phyloP scores from a whole-genome alignment of 2,888 invertebrate species.

The Alitta virens region DNA sequence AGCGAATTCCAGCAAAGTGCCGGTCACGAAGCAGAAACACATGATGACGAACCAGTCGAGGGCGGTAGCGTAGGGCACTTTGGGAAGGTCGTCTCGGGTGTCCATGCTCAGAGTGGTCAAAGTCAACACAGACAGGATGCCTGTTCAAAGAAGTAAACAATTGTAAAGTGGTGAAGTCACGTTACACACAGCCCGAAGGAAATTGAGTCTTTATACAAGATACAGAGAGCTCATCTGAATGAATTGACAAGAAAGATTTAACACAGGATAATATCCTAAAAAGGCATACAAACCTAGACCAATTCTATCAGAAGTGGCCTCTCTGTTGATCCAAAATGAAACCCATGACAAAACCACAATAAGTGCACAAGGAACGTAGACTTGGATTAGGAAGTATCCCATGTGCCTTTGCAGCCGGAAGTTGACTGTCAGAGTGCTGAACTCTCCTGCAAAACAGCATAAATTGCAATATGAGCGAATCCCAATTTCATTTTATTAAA shows the following conservation, averaged over 20 bases:
- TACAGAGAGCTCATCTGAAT: no score
- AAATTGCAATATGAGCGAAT: no score
- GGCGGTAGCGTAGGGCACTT: conserved; percentile 53
- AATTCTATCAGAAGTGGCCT: conserved; percentile 85
- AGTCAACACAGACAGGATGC: conserved; percentile 90
- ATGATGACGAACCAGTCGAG: conserved; percentile 54
- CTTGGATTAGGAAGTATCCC: conserved; percentile 92
- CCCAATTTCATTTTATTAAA: no score
- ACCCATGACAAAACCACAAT: conserved; percentile 95
- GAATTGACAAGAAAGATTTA: no score
- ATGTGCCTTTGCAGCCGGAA: conserved; percentile 90
- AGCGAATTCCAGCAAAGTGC: conserved; percentile 53
- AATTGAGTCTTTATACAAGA: no score
- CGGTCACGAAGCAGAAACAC: conserved; percentile 45
- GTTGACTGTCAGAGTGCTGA: conserved; percentile 89
- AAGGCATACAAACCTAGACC: no score
- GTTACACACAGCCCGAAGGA: no score
- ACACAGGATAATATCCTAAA: no score
- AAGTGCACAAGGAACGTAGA: conserved; percentile 90
- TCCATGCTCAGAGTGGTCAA: conserved; percentile 69
- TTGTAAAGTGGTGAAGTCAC: no score
- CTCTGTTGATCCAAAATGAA: conserved; percentile 95
- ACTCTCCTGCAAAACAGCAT: conserved; percentile 68
- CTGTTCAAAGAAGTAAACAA: no score
- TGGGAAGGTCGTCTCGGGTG: conserved; percentile 51